A percentile compares a stretch with the other conserved stretches of the same genome.
These are phyloP conservation scores for Corvus moneduloides DNA, from an alignment of 2,113 vertebrate species.

Conservation along the genomic window DNA sequence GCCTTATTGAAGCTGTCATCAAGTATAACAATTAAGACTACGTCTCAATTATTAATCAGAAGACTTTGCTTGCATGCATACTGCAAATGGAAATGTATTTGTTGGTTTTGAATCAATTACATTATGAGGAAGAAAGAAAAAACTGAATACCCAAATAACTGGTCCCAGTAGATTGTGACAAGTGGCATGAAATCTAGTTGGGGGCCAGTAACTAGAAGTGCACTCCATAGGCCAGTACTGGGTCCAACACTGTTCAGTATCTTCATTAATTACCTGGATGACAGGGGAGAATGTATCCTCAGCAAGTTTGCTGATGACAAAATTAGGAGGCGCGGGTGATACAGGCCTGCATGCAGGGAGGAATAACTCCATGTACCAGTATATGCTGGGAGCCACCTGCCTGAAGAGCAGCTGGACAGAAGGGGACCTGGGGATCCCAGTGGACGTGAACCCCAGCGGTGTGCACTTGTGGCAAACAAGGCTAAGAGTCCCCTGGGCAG, in stretches of 20 bases:
- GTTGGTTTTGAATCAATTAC: background rate
- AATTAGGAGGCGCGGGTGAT: background rate
- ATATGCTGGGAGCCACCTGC: background rate
- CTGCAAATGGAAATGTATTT: background rate
- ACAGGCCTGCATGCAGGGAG: background rate
- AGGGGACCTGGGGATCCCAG: background rate
- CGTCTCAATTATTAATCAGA: background rate
- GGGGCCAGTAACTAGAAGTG: background rate
- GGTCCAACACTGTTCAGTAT: background rate
- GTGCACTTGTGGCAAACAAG: background rate
- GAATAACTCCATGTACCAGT: background rate
- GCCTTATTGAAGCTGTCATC: background rate
- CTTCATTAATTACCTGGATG: background rate
- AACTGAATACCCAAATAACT: background rate
- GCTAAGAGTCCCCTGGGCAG: background rate
- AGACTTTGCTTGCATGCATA: background rate
- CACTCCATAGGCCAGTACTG: background rate
- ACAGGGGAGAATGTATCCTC: background rate
- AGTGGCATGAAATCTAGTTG: background rate
- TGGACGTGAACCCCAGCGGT: accelerated
- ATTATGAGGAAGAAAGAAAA: background rate
- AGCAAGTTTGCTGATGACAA: background rate
- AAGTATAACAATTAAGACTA: background rate
- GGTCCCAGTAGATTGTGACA: background rate
- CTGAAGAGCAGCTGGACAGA: background rate